Evolutionary conservation across 2,888 invertebrate species (phyloP).

Genomic region (Synergus umbraculus): DNA sequence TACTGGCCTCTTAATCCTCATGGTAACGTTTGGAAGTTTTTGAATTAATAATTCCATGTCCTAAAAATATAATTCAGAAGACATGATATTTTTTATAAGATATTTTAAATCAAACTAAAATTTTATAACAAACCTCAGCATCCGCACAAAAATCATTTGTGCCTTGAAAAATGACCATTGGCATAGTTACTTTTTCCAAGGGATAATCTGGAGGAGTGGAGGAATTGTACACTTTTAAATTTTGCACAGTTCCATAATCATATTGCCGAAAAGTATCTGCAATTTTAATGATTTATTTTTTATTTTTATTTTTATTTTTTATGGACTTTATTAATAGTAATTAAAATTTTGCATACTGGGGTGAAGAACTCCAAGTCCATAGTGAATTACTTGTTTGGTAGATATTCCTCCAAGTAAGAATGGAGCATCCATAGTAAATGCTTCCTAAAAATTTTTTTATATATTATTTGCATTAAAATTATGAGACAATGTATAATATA

Average conservation of each 20-base stretch:
- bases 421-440: neutral
- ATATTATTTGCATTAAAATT: neutral
- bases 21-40: neutral
- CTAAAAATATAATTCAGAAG: neutral
- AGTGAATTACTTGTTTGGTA: constrained; percentile 41
- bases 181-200: neutral
- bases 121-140: neutral
- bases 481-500: neutral
- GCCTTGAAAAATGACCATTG: neutral
- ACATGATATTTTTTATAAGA: neutral
- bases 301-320: too few relatives aligned
- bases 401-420: constrained; percentile 42
- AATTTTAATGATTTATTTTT: neutral
- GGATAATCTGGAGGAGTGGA: constrained; percentile 16
- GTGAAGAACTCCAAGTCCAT: neutral
- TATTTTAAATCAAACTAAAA: neutral
- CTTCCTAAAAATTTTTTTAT: constrained; percentile 10
- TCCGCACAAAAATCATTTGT: neutral
- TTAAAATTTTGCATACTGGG: neutral
- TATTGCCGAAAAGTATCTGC: constrained; percentile 13
- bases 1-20: neutral
- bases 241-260: constrained; percentile 7
- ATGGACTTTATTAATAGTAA: neutral
- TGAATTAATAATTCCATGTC: neutral
- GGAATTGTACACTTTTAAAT: neutral